Evolutionary conservation across 2,113 vertebrate species (phyloP).

Genomic region (Pangasianodon gigas): DNA sequence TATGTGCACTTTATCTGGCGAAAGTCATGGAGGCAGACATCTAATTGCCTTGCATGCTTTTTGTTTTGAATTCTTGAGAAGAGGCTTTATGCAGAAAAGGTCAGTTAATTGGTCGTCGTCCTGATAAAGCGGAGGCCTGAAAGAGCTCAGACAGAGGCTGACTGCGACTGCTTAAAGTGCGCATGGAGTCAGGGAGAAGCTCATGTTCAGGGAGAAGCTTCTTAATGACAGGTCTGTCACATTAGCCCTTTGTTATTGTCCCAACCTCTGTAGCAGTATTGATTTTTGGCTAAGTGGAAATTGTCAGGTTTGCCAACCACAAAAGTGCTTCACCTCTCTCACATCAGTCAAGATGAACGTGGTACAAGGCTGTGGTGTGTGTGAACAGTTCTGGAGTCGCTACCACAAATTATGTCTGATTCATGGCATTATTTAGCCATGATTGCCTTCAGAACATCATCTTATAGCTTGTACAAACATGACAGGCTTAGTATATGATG

Average conservation of each 20-base stretch:
- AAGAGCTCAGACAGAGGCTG: constrained; percentile 16
- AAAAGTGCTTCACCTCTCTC: constrained; percentile 27
- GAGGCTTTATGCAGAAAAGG: constrained; percentile 12
- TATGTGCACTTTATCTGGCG: constrained; percentile 36
- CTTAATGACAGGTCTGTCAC: constrained; percentile 46
- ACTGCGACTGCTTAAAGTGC: constrained; percentile 5
- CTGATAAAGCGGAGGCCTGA: constrained; percentile 42
- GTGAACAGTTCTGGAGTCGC: background rate
- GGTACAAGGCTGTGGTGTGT: background rate
- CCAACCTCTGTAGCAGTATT: constrained; percentile 32
- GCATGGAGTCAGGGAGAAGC: background rate
- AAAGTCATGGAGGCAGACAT: constrained; percentile 11
- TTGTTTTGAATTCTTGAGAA: constrained; percentile 44
- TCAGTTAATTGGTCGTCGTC: constrained; percentile 46
- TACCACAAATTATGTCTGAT: constrained; percentile 11
- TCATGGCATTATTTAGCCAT: background rate
- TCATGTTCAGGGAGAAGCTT: constrained; percentile 24
- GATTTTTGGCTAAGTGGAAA: constrained; percentile 43
- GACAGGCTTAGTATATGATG: background rate
- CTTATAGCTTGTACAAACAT: background rate
- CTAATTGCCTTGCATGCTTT: constrained; percentile 33
- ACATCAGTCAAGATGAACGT: background rate
- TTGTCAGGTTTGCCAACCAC: constrained; percentile 41
- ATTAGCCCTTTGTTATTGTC: constrained; percentile 44
- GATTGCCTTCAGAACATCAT: background rate